These are phyloP conservation scores for Rhinatrema bivittatum DNA, from an alignment of 2,797 vertebrate genomes.

Conservation along the genomic window DNA sequence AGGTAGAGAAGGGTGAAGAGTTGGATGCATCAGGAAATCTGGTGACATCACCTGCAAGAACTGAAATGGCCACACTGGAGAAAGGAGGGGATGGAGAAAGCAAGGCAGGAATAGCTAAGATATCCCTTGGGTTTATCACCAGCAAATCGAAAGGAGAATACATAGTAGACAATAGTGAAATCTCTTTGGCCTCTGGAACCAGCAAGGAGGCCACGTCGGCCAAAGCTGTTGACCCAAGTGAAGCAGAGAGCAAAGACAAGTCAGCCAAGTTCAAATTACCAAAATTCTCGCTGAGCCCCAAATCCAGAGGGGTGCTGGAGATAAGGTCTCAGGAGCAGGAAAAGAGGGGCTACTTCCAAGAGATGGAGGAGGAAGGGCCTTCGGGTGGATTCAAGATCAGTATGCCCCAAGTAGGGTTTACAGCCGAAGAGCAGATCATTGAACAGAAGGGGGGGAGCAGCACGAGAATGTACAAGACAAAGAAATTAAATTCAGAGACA, in stretches of 20 bases:
- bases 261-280: constrained; percentile 70
- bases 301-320: constrained; percentile 55
- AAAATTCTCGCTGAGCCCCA: constrained; percentile 67
- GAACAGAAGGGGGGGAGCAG: constrained; percentile 37
- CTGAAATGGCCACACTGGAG: constrained; percentile 38
- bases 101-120: constrained; percentile 43
- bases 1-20: constrained; percentile 15
- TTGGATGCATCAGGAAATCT: constrained; percentile 9
- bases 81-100: constrained; percentile 23
- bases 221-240: too few relatives aligned
- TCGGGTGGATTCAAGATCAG: constrained; percentile 57
- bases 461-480: constrained; percentile 48
- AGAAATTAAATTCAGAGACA: constrained; percentile 45
- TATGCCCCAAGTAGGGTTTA: constrained; percentile 59
- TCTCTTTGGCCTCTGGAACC: not conserved
- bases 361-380: constrained; percentile 37
- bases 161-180: constrained; percentile 16
- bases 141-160: constrained; percentile 37
- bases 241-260: constrained; percentile 46
- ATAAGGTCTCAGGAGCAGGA: constrained; percentile 51
- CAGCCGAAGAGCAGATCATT: constrained; percentile 36
- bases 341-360: constrained; percentile 41
- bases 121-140: constrained; percentile 43
- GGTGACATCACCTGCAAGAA: constrained; percentile 56
- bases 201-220: not conserved